These are phyloP conservation scores for Lophius americanus DNA, from an alignment of 2,797 vertebrate species.

Conservation along the genomic window DNA sequence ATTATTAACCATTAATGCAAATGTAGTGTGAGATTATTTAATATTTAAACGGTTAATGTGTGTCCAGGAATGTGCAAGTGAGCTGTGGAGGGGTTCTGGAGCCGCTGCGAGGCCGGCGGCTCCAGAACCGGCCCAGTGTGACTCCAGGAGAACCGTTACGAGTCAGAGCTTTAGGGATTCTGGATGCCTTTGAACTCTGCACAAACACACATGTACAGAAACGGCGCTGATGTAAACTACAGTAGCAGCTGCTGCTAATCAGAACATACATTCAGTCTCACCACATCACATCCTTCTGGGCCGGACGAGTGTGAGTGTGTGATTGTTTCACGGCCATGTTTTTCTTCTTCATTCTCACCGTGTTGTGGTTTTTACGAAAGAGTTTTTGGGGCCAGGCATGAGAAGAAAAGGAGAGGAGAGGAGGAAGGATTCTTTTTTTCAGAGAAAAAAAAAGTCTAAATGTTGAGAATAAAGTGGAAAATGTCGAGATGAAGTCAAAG, in stretches of 20 bases:
- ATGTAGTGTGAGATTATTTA: no score
- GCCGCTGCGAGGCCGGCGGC: constrained; percentile 41
- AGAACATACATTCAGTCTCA: constrained; percentile 64
- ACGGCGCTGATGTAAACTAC: constrained; percentile 61
- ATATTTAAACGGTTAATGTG: constrained; percentile 12
- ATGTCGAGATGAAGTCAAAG: no score
- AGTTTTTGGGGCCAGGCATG: no score
- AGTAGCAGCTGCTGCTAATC: constrained; percentile 82
- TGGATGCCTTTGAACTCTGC: constrained; percentile 75
- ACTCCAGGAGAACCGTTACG: no score
- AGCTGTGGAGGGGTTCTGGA: constrained; percentile 45
- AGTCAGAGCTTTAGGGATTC: no score
- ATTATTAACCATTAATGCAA: no score
- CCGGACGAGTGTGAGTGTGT: constrained; percentile 8
- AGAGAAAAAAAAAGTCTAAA: no score
- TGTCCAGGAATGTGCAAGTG: constrained; percentile 42
- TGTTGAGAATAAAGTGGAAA: no score
- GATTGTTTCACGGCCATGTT: constrained; percentile 3
- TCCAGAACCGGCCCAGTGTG: constrained; percentile 47
- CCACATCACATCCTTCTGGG: constrained; percentile 36
- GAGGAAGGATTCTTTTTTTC: no score
- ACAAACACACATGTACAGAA: constrained; percentile 19
- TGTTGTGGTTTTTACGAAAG: neutral
- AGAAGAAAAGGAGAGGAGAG: no score
- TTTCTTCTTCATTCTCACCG: neutral